phyloP scores from a whole-genome alignment of 1,140 invertebrate genomes.

The Diachasma alloeum region DNA sequence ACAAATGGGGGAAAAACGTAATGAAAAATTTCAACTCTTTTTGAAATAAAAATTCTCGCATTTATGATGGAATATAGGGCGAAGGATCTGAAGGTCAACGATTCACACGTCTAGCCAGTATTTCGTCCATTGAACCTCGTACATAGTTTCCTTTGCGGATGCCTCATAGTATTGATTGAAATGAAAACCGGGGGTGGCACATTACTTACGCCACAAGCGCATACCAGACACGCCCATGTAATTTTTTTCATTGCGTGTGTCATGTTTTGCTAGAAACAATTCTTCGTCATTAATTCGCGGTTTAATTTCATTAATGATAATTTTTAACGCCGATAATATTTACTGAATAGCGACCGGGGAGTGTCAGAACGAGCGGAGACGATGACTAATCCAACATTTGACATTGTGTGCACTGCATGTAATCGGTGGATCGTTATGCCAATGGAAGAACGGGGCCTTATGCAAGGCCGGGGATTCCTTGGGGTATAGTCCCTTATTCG shows the following conservation, averaged over 20 bases:
- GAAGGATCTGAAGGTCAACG: background rate
- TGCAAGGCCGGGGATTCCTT: slow-evolving; percentile 46
- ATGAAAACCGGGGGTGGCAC: background rate
- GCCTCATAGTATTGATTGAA: background rate
- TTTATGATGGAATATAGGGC: background rate
- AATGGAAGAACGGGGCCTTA: slow-evolving; percentile 45
- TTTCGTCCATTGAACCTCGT: background rate
- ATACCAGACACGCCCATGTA: background rate
- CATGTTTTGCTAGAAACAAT: background rate
- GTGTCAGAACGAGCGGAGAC: background rate
- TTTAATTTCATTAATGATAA: no score
- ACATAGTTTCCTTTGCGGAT: background rate
- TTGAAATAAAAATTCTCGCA: no score
- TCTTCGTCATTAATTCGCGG: background rate
- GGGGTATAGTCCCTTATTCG: slow-evolving; percentile 36
- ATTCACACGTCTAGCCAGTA: background rate
- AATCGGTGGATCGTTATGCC: slow-evolving; percentile 34
- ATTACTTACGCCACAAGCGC: background rate
- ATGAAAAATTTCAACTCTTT: no score
- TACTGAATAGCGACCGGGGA: background rate
- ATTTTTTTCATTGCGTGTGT: background rate
- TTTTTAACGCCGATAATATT: background rate
- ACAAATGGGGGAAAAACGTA: no score
- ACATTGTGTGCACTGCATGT: background rate
- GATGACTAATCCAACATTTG: background rate